phyloP scores from a whole-genome alignment of 1,140 invertebrate genomes.

The Aphelenchoides besseyi region DNA sequence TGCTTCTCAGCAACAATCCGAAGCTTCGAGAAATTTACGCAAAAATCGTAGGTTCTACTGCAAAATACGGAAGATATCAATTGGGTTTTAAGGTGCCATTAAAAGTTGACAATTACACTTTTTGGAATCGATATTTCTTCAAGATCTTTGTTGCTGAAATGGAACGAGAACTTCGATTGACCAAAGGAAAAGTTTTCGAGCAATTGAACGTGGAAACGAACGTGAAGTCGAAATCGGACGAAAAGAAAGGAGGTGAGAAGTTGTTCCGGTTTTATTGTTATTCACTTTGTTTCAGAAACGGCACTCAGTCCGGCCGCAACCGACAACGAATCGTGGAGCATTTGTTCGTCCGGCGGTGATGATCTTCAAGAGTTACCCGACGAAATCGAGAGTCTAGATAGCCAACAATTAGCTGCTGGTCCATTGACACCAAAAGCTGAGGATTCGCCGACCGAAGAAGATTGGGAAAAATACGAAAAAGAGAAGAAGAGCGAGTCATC shows the following conservation, averaged over 20 bases:
- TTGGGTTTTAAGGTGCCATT: conserved; percentile 42
- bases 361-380: conserved; percentile 9
- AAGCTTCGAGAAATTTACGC: conserved; percentile 49
- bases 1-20: conserved; percentile 49
- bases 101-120: conserved; percentile 51
- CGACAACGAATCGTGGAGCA: conserved; percentile 25
- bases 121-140: conserved; percentile 58
- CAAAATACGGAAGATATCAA: background rate
- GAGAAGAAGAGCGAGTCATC: background rate
- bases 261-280: background rate
- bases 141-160: conserved; percentile 49
- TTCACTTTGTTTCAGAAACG: background rate
- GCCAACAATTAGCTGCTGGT: background rate
- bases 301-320: conserved; percentile 4
- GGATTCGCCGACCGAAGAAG: conserved; percentile 4
- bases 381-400: background rate
- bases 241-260: background rate
- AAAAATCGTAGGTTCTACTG: conserved; percentile 26
- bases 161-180: conserved; percentile 20
- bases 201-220: conserved; percentile 17
- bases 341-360: conserved; percentile 20
- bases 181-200: conserved; percentile 19
- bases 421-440: conserved; percentile 23
- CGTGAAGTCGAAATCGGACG: background rate
- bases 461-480: conserved; percentile 26